Conservation (phyloP, 2,797 vertebrate genomes). For the Cichlasoma orientale region DNA sequence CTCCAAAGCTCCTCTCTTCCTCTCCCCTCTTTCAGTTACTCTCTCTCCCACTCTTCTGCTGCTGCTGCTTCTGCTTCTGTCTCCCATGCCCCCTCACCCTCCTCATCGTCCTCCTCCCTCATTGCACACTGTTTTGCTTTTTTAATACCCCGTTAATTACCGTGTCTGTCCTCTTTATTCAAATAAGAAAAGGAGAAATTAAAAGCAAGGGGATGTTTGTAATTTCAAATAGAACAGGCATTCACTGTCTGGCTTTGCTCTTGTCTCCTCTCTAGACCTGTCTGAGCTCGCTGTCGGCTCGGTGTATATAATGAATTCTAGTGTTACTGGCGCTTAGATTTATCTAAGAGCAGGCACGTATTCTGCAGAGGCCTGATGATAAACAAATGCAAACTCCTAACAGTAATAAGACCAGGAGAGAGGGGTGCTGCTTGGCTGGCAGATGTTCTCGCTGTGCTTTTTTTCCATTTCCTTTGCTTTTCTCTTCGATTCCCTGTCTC, state of each 20-base stretch:
- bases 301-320: constrained; percentile 69
- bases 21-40: constrained; percentile 62
- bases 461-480: constrained; percentile 8
- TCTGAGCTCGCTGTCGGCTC: constrained; percentile 29
- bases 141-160: constrained; percentile 85
- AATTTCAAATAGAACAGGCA: constrained; percentile 66
- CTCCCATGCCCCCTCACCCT: constrained; percentile 22
- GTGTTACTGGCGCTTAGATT: constrained; percentile 57
- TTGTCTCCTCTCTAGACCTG: constrained; percentile 47
- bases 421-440: constrained; percentile 29
- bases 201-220: constrained; percentile 76
- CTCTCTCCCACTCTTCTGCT: constrained; percentile 55
- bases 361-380: constrained; percentile 61
- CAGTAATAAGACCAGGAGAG: constrained; percentile 54
- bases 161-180: constrained; percentile 80
- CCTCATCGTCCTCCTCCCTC: constrained; percentile 21
- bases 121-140: constrained; percentile 61
- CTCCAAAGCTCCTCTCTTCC: constrained; percentile 75
- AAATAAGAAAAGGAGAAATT: constrained; percentile 81
- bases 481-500: background rate
- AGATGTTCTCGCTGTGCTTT: constrained; percentile 23
- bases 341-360: constrained; percentile 69
- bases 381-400: constrained; percentile 70
- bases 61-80: constrained; percentile 18
- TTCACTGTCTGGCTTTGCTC: constrained; percentile 41